Conservation (phyloP, 2,797 vertebrate species). For the Sylvilagus floridanus region DNA sequence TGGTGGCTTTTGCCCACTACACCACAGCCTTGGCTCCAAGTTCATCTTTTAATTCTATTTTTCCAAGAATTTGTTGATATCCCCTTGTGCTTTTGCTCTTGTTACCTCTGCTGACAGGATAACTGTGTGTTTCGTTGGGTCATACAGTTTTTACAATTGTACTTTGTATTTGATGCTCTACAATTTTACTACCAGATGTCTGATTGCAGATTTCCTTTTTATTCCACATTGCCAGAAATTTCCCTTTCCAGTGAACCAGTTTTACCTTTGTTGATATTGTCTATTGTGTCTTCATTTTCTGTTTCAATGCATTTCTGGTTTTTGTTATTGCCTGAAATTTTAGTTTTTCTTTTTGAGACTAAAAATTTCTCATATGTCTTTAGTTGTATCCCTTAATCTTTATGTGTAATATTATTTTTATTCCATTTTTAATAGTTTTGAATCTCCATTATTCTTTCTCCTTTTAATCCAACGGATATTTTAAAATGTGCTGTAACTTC, state of each 20-base stretch:
- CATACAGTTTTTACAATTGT: neutral
- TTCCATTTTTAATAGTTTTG: neutral
- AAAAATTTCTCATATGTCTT: constrained; percentile 7
- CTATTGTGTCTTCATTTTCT: neutral
- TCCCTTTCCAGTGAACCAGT: neutral
- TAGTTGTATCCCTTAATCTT: neutral
- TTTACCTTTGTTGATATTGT: neutral
- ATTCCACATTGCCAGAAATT: constrained; percentile 13
- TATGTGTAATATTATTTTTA: neutral
- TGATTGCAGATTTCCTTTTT: neutral
- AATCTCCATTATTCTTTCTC: neutral
- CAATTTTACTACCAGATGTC: neutral
- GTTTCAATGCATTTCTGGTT: neutral
- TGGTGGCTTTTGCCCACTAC: too few species aligned
- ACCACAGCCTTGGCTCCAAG: too few species aligned
- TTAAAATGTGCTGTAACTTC: neutral
- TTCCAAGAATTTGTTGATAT: too few species aligned
- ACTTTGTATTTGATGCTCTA: neutral
- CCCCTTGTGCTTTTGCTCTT: neutral
- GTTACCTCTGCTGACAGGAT: neutral
- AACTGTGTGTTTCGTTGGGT: neutral
- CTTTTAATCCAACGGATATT: neutral
- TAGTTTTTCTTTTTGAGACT: constrained; percentile 37
- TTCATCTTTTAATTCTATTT: too few species aligned
- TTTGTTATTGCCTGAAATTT: neutral